Base-by-base conservation (phyloP, 1,140 invertebrate genomes). In the Brachionus asplanchnoidis region DNA sequence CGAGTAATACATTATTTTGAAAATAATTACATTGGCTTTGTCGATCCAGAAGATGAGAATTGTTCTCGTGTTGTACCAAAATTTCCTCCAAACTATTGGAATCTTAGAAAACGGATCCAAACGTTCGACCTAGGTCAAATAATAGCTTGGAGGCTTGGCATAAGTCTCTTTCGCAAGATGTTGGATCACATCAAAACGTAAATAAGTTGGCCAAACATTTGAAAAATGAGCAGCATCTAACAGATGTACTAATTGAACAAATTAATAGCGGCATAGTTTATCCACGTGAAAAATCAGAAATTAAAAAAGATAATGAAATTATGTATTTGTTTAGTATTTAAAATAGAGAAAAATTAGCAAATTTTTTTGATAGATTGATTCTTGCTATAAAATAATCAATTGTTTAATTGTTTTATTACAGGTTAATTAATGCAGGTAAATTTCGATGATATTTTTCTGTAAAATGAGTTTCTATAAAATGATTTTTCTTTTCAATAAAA, bases 121-220 rank as follows among this genome's bases (percentile, higher is more conserved):
- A 56, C 14, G 5, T 56, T n/a, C n/a, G n/a, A 56, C 65, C 65
- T 66, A 66, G 65, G 23, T 66, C 65, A 23, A 66, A 66, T 28
- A 66, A 66, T 28, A 66, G 65, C 65, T 66, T 66, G 65, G 65
- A 66, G 26, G 20, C 65, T 66, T 66, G 65, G 65, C 65, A 66
- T 28, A 23, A 66, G 23, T 66, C 65, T 66, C 65, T 66, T 66
- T 66, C 65, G n/a, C 65, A 66, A 66, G 65, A 66, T 66, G 26
- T 66, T 66, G 65, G 65, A 23, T 66, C 65, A 23, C 65, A 66
- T 66, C 65, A 11, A 23, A 66, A 66, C 26, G 23, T 66, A 20
- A 66, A 66, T 66, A 66, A 66, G 23, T 23, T 66, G 23, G 65
- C 65, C 26, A 66, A 66, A 66, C 9, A 66, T 66, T 66, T 66